Percentiles rank a stretch among this genome's conserved stretches.
Conservation (phyloP, 2,113 vertebrate species). For the Balaeniceps rex region DNA sequence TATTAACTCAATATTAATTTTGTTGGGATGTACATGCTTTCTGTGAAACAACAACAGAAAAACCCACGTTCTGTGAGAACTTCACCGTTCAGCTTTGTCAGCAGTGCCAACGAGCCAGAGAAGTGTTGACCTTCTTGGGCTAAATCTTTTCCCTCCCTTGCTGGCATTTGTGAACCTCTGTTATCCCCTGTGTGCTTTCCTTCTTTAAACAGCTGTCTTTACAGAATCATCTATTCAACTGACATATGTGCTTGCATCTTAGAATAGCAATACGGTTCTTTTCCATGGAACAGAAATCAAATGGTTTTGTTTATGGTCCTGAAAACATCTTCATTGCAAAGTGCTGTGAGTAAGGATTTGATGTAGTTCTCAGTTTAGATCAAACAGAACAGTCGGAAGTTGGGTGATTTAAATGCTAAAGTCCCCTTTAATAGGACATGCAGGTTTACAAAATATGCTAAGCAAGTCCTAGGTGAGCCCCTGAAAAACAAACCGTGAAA, state of each 20-base stretch:
- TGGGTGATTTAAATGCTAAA: background rate
- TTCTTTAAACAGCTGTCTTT: background rate
- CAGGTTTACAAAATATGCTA: background rate
- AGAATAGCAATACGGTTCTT: background rate
- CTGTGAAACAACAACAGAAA: background rate
- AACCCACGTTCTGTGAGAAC: background rate
- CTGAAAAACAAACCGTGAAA: background rate
- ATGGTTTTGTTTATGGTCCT: background rate
- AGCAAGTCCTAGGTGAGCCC: background rate
- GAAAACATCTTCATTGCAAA: background rate
- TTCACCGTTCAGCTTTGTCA: background rate
- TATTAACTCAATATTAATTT: background rate
- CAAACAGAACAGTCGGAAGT: background rate
- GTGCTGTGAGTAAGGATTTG: background rate
- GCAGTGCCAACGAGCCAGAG: background rate
- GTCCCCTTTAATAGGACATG: background rate
- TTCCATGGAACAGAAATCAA: background rate
- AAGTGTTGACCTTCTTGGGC: background rate
- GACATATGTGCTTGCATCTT: background rate
- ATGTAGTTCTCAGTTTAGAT: background rate
- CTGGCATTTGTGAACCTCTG: background rate
- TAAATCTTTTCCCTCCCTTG: background rate
- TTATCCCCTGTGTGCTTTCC: background rate
- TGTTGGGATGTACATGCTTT: background rate
- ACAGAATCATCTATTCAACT: background rate